These are phyloP conservation scores for Drosophila mayaguana DNA, from an alignment of 2,888 invertebrate species.

Conservation along the genomic window DNA sequence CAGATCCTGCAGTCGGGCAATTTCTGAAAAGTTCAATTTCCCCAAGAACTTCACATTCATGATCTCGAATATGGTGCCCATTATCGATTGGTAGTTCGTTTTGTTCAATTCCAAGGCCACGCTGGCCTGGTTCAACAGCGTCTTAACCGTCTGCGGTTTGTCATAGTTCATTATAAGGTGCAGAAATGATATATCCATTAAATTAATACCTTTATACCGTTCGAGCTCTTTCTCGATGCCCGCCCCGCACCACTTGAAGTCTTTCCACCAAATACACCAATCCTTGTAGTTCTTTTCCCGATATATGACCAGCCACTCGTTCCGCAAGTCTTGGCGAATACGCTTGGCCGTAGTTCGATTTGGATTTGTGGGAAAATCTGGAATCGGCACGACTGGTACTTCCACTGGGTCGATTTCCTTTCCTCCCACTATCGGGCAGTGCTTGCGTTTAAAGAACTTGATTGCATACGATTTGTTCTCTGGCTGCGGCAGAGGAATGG, in stretches of 20 bases:
- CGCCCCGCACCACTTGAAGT: slow-evolving; percentile 38
- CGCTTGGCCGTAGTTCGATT: not conserved
- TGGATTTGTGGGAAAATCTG: not conserved
- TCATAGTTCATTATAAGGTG: not conserved
- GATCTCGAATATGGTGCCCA: slow-evolving; percentile 40
- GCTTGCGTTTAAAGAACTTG: slow-evolving; percentile 27
- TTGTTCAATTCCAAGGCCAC: slow-evolving; percentile 20
- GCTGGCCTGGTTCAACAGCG: not conserved
- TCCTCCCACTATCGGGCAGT: slow-evolving; percentile 4
- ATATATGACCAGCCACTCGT: slow-evolving; percentile 32
- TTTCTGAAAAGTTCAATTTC: not conserved
- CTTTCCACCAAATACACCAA: slow-evolving; percentile 61
- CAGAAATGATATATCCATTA: slow-evolving; percentile 21
- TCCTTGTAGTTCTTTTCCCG: slow-evolving; percentile 17
- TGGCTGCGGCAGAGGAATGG: slow-evolving; percentile 18
- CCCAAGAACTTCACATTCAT: slow-evolving; percentile 28
- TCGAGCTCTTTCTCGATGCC: slow-evolving; percentile 41
- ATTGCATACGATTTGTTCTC: slow-evolving; percentile 37
- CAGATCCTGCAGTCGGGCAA: slow-evolving; percentile 36
- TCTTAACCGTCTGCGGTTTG: not conserved
- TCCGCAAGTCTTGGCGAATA: slow-evolving; percentile 10
- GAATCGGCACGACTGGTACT: fast-evolving
- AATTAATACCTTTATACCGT: slow-evolving; percentile 22
- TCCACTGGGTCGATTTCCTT: fast-evolving
- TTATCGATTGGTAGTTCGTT: slow-evolving; percentile 23